A percentile compares a stretch with the other conserved stretches of the same genome.
Conservation (phyloP, 2,888 invertebrate species). For the Tiphia femorata region DNA sequence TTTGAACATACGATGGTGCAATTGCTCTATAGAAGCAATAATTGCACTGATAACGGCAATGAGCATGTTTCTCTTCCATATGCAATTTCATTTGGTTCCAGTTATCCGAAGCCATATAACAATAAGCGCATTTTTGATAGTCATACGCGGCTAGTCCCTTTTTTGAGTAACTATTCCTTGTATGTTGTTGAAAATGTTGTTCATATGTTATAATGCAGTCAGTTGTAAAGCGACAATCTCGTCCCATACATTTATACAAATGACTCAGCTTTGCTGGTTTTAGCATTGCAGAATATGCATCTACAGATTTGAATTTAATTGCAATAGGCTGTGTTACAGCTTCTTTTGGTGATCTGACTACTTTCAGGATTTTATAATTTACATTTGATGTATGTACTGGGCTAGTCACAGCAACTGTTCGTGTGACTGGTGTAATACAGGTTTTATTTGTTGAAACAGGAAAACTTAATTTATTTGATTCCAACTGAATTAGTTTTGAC, state of each 20-base stretch:
- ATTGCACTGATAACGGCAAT: conserved; percentile 75
- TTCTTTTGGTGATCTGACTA: conserved; percentile 41
- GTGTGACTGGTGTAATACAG: conserved; percentile 8
- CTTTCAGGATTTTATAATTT: conserved; percentile 56
- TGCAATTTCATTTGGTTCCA: conserved; percentile 72
- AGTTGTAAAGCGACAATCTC: conserved; percentile 70
- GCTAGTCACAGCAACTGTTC: conserved; percentile 12
- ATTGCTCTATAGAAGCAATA: conserved; percentile 79
- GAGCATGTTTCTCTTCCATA: conserved; percentile 74
- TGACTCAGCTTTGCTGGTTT: conserved; percentile 64
- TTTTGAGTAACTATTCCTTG: conserved; percentile 28
- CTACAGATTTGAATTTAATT: conserved; percentile 52
- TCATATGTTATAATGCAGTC: conserved; percentile 61
- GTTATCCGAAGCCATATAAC: conserved; percentile 69
- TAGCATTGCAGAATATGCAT: conserved; percentile 63
- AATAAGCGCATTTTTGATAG: conserved; percentile 74
- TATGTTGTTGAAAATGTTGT: conserved; percentile 67
- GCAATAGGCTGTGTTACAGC: conserved; percentile 7
- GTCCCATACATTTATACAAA: conserved; percentile 73
- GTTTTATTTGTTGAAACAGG: conserved; percentile 20
- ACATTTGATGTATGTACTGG: conserved; percentile 15
- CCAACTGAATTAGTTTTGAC: conserved; percentile 21
- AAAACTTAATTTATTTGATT: conserved; percentile 16
- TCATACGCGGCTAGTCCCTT: conserved; percentile 64
- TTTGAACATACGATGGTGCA: conserved; percentile 73